These are phyloP conservation scores for Desmodus rotundus DNA, from an alignment of 2,113 vertebrate species.

Conservation along the genomic window DNA sequence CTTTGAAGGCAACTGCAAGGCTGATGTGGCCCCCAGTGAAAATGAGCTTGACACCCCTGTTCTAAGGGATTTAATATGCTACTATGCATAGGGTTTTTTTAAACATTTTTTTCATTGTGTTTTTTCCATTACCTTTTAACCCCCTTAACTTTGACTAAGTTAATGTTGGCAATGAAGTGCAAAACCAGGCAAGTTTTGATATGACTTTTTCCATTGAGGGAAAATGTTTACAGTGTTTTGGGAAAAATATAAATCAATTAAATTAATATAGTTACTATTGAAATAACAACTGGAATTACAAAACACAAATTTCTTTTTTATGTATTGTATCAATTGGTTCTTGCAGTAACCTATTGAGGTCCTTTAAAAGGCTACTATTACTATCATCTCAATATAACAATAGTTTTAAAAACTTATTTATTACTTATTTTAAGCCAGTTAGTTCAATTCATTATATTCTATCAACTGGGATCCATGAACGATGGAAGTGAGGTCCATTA, in stretches of 20 bases:
- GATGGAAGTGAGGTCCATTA: not conserved
- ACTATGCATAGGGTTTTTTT: too few species aligned
- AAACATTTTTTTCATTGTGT: too few species aligned
- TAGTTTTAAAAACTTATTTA: not conserved
- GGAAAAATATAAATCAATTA: not conserved
- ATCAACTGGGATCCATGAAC: not conserved
- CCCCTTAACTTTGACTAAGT: not conserved
- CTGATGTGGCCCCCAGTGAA: too few species aligned
- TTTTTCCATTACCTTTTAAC: too few species aligned
- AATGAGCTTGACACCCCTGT: too few species aligned
- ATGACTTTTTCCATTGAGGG: not conserved
- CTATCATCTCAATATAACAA: not conserved
- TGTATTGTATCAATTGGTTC: not conserved
- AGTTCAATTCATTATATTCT: not conserved
- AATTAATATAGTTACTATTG: not conserved
- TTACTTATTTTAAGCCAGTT: not conserved
- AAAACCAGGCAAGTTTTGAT: not conserved
- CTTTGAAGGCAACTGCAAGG: too few species aligned
- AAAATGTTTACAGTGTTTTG: not conserved
- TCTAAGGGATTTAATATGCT: too few species aligned
- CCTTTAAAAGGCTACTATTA: not conserved
- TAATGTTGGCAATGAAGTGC: not conserved
- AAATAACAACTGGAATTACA: not conserved
- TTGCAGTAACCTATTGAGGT: not conserved
- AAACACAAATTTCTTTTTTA: not conserved